Evolutionary conservation across 2,888 invertebrate genomes (phyloP).

Genomic region (Lacanobia wlatinum): DNA sequence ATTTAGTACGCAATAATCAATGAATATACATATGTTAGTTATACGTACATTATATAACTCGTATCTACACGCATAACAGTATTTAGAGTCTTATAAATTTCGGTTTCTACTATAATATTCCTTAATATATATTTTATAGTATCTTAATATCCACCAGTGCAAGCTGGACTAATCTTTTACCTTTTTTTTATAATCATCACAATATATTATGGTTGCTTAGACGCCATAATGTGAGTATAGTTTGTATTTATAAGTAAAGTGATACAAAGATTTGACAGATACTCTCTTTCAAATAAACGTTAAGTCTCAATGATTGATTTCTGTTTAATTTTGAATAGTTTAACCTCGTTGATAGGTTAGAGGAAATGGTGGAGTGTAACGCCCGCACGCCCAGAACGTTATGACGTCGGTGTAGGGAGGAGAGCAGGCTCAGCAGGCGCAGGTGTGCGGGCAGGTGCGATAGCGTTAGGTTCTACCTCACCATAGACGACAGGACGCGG

Average conservation of each 20-base stretch:
- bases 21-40: slow-evolving; percentile 72
- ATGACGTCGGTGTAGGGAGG: slow-evolving; percentile 28
- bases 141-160: slow-evolving; percentile 43
- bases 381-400: slow-evolving; percentile 44
- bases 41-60: slow-evolving; percentile 67
- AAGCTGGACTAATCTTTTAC: slow-evolving; percentile 34
- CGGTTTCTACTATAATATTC: slow-evolving; percentile 54
- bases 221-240: slow-evolving; percentile 46
- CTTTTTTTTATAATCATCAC: slow-evolving; percentile 37
- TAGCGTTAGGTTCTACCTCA: slow-evolving; percentile 74
- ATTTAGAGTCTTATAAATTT: slow-evolving; percentile 68
- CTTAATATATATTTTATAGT: slow-evolving; percentile 46
- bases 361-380: slow-evolving; percentile 58
- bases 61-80: slow-evolving; percentile 75
- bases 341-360: slow-evolving; percentile 66
- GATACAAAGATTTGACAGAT: slow-evolving; percentile 63
- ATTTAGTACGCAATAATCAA: slow-evolving; percentile 77
- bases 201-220: slow-evolving; percentile 34
- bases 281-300: slow-evolving; percentile 54
- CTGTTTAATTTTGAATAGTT: slow-evolving; percentile 64
- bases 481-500: slow-evolving; percentile 67
- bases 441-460: slow-evolving; percentile 64
- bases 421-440: slow-evolving; percentile 62
- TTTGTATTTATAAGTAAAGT: slow-evolving; percentile 65
- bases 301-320: slow-evolving; percentile 63